A percentile compares a stretch with the other conserved stretches of the same genome.
phyloP scores from a whole-genome alignment of 2,888 invertebrate species.

The Eristalis pertinax region DNA sequence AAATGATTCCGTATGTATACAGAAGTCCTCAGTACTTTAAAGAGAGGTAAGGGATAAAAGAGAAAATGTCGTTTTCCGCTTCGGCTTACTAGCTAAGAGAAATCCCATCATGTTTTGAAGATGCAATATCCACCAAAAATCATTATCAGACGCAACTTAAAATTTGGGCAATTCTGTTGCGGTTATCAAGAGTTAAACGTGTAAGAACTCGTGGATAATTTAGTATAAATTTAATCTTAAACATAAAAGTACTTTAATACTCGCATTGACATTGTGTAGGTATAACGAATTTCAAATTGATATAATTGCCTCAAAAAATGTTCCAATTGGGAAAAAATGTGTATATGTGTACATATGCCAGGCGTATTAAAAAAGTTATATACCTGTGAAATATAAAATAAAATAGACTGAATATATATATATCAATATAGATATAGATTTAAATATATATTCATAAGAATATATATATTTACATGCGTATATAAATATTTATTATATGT shows the following conservation, averaged over 20 bases:
- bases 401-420: no score
- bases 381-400: neutral
- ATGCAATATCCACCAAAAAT: neutral
- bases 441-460: neutral
- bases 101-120: neutral
- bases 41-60: neutral
- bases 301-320: neutral
- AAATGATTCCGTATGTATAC: neutral
- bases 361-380: neutral
- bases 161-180: neutral
- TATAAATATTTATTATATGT: neutral
- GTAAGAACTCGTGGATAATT: neutral
- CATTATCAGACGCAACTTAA: neutral
- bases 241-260: neutral
- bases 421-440: neutral
- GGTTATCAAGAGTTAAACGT: neutral
- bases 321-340: neutral
- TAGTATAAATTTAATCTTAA: neutral
- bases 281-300: neutral
- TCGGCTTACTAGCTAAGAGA: neutral
- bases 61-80: neutral
- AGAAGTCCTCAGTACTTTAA: no score
- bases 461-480: neutral
- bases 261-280: neutral
- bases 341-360: neutral